Conservation (phyloP, 2,113 vertebrate species). For the Cephalopholis sonnerati region DNA sequence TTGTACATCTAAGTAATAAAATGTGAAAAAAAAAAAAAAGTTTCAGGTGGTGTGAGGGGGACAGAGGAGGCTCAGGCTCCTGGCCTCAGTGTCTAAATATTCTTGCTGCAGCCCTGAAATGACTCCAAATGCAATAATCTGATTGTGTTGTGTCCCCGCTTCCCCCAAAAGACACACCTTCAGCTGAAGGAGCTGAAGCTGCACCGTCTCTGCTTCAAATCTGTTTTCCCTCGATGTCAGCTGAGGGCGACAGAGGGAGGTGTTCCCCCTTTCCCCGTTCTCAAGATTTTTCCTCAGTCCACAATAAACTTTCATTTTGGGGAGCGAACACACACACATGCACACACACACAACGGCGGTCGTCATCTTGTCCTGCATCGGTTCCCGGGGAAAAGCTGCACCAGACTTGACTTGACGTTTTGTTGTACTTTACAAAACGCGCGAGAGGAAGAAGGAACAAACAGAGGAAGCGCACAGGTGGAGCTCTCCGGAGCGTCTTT, state of each 20-base stretch:
- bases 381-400: slow-evolving; percentile 43
- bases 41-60: neutral
- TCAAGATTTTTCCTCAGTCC: slow-evolving; percentile 68
- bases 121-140: neutral
- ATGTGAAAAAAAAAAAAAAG: too few species aligned
- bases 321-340: slow-evolving; percentile 58
- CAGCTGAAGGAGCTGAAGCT: slow-evolving; percentile 18
- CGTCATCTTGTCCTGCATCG: slow-evolving; percentile 50
- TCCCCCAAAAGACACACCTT: slow-evolving; percentile 44
- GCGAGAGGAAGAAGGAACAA: slow-evolving; percentile 27
- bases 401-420: slow-evolving; percentile 33
- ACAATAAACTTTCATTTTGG: slow-evolving; percentile 79
- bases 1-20: too few species aligned
- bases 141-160: neutral
- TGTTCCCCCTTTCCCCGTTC: slow-evolving; percentile 61
- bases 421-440: slow-evolving; percentile 35
- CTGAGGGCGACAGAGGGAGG: slow-evolving; percentile 85
- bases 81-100: neutral
- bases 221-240: slow-evolving; percentile 76
- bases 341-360: slow-evolving; percentile 25
- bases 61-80: neutral
- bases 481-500: slow-evolving; percentile 54
- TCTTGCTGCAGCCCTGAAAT: slow-evolving; percentile 3
- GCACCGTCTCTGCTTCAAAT: slow-evolving; percentile 34
- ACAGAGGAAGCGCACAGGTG: slow-evolving; percentile 69